phyloP scores from a whole-genome alignment of 2,888 invertebrate genomes.

The Chironomus riparius region DNA sequence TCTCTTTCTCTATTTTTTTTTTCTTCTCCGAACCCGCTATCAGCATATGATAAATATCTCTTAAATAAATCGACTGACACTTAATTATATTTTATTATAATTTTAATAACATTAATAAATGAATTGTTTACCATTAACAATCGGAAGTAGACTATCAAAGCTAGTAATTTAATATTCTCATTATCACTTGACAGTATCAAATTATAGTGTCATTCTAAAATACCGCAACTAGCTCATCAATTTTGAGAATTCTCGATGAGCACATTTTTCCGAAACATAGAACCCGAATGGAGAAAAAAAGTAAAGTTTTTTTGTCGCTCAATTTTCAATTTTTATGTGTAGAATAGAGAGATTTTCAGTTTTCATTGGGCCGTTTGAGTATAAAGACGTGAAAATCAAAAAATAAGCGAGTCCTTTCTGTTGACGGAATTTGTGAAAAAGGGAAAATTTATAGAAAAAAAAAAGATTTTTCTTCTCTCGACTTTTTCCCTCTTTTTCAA shows the following conservation, averaged over 20 bases:
- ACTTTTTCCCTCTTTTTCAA: not conserved
- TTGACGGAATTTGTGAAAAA: not conserved
- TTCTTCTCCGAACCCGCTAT: no score
- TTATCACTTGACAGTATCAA: no score
- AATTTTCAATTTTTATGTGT: not conserved
- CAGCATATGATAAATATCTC: not conserved
- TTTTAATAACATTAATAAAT: not conserved
- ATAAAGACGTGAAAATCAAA: not conserved
- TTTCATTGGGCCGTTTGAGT: conserved; percentile 6
- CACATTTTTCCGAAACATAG: conserved; percentile 1
- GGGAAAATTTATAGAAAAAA: no score
- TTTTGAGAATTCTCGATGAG: not conserved
- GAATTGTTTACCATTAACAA: not conserved
- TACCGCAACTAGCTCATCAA: no score
- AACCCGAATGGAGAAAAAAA: not conserved
- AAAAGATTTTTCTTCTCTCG: not conserved
- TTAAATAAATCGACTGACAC: not conserved
- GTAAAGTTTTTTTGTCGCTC: not conserved
- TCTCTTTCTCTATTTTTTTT: not conserved
- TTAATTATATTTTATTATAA: not conserved
- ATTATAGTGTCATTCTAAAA: no score
- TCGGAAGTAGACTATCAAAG: not conserved
- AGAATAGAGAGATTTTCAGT: conserved; percentile 8
- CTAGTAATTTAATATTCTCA: no score
- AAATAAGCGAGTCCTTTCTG: not conserved